phyloP scores from a whole-genome alignment of 1,140 invertebrate genomes.

The Zaprionus tsacasi region DNA sequence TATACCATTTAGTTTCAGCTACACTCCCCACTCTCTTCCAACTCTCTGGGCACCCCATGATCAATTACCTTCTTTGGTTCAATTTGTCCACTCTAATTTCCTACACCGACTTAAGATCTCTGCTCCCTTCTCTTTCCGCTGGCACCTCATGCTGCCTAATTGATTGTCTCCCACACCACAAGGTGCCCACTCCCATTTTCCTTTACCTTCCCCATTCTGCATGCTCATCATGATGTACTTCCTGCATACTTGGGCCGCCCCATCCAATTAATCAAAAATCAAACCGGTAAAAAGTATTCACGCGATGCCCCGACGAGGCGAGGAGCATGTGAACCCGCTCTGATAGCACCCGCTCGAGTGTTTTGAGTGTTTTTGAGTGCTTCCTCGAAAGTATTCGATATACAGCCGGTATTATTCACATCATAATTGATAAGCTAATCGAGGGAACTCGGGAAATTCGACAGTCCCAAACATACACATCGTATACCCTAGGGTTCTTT shows the following conservation, averaged over 20 bases:
- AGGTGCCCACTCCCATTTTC: not conserved
- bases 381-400: slow-evolving; percentile 38
- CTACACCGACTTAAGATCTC: not conserved
- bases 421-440: slow-evolving; percentile 48
- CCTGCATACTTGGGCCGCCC: slow-evolving; percentile 59
- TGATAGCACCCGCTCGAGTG: slow-evolving; percentile 44
- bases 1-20: not conserved
- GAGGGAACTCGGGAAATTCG: slow-evolving; percentile 1
- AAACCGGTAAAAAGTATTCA: slow-evolving; percentile 58
- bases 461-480: not conserved
- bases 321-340: slow-evolving; percentile 5
- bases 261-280: slow-evolving; percentile 70
- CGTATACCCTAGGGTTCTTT: not conserved
- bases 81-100: slow-evolving; percentile 25
- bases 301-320: slow-evolving; percentile 45
- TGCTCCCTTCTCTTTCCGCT: slow-evolving; percentile 26
- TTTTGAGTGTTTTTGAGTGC: slow-evolving; percentile 21
- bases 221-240: no score
- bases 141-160: slow-evolving; percentile 28
- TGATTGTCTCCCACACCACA: slow-evolving; percentile 42
- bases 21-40: not conserved
- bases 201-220: slow-evolving; percentile 33
- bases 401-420: slow-evolving; percentile 54
- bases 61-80: slow-evolving; percentile 12
- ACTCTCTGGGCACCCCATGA: not conserved